These are phyloP conservation scores for Tetrao urogallus DNA, from an alignment of 2,113 vertebrate genomes.

Conservation along the genomic window DNA sequence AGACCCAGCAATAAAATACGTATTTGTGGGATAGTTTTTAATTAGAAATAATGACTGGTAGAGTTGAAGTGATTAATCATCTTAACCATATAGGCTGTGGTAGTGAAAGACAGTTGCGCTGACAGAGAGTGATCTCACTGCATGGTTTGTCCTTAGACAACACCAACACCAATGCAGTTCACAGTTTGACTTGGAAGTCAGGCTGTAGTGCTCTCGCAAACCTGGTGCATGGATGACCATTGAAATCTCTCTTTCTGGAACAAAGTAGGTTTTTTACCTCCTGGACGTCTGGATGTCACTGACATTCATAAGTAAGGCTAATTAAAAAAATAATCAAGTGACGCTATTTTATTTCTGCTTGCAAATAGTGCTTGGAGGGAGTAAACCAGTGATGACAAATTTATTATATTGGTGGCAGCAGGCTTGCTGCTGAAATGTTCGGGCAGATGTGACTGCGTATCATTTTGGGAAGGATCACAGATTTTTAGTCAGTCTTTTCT, in stretches of 20 bases:
- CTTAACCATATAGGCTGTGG: constrained; percentile 80
- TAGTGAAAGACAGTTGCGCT: constrained; percentile 72
- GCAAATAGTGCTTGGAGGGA: constrained; percentile 39
- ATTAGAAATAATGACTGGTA: constrained; percentile 93
- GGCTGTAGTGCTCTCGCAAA: neutral
- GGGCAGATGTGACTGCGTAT: constrained; percentile 43
- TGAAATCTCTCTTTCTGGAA: neutral
- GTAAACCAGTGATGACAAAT: constrained; percentile 60
- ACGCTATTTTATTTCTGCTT: constrained; percentile 30
- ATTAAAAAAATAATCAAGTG: constrained; percentile 18
- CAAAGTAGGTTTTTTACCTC: neutral
- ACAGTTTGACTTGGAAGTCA: neutral
- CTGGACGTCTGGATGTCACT: neutral
- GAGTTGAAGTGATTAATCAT: constrained; percentile 84
- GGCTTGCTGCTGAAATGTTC: constrained; percentile 46
- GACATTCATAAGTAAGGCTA: constrained; percentile 8
- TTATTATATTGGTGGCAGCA: constrained; percentile 20
- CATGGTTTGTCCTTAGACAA: constrained; percentile 74
- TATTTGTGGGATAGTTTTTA: constrained; percentile 91
- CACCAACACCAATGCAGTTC: rapidly evolving
- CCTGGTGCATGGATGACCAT: neutral
- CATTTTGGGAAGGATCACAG: constrained; percentile 65
- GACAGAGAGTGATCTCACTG: constrained; percentile 75
- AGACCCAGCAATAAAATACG: constrained; percentile 77
- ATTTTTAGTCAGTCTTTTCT: constrained; percentile 42